These are phyloP conservation scores for Drosophila fulvimacula DNA, from an alignment of 2,888 invertebrate species.

Conservation along the genomic window DNA sequence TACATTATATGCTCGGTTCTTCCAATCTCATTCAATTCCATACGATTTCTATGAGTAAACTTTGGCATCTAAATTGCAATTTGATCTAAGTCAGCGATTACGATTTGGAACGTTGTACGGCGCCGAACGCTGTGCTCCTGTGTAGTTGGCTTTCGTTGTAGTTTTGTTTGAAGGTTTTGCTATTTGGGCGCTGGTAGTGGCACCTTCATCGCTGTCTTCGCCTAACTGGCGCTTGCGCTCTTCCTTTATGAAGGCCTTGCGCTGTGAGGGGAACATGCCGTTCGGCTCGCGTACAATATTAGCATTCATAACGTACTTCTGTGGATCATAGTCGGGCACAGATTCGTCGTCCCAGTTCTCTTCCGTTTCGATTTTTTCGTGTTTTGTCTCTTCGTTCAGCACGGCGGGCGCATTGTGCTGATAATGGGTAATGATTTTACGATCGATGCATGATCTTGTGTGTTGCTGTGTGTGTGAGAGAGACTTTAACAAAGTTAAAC, in stretches of 20 bases:
- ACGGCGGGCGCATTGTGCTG: slow-evolving; percentile 43
- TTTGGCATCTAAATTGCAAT: background rate
- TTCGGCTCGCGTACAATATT: slow-evolving; percentile 70
- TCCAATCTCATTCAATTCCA: background rate
- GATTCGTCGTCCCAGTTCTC: slow-evolving; percentile 65
- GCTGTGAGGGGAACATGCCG: slow-evolving; percentile 69
- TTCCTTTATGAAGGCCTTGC: slow-evolving; percentile 76
- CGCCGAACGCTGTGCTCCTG: slow-evolving; percentile 1
- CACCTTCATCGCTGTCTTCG: slow-evolving; percentile 32
- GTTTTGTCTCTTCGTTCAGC: slow-evolving; percentile 53
- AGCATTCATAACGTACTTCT: slow-evolving; percentile 60
- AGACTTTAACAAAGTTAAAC: background rate
- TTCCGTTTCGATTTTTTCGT: slow-evolving; percentile 55
- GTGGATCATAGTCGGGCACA: slow-evolving; percentile 77
- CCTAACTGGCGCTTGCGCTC: slow-evolving; percentile 74
- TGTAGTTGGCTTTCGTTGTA: background rate
- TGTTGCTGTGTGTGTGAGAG: slow-evolving; percentile 43
- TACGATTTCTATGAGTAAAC: background rate
- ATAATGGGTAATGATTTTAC: slow-evolving; percentile 64
- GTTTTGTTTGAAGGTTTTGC: background rate
- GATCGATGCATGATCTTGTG: slow-evolving; percentile 55
- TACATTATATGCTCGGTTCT: background rate
- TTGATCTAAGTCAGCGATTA: background rate
- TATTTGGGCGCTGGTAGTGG: background rate
- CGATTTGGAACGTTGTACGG: slow-evolving; percentile 25